Evolutionary conservation across 2,113 vertebrate species (phyloP).

Genomic region (Hassar affinis): DNA sequence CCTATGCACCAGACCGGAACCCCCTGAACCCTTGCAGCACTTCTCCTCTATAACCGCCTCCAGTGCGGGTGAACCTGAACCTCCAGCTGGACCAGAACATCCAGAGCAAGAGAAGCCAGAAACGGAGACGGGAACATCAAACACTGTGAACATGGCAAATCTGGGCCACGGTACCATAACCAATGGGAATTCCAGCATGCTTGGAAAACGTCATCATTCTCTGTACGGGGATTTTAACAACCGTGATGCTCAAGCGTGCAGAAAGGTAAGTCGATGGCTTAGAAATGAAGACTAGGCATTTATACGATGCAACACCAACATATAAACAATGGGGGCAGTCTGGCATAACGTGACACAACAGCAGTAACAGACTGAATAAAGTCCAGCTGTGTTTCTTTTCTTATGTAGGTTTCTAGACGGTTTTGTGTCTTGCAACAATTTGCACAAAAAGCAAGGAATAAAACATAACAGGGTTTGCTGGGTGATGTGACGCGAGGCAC

Average conservation of each 20-base stretch:
- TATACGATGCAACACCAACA: neutral
- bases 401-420: too few species aligned
- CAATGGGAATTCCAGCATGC: constrained; percentile 33
- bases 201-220: constrained; percentile 73
- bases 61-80: constrained; percentile 54
- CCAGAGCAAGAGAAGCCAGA: constrained; percentile 47
- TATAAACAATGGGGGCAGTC: neutral
- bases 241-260: constrained; percentile 62
- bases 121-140: constrained; percentile 35
- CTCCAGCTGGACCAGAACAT: constrained; percentile 50
- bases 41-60: constrained; percentile 42
- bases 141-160: constrained; percentile 47
- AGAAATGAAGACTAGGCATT: neutral
- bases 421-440: neutral
- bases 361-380: neutral
- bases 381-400: neutral
- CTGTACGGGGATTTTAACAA: constrained; percentile 72
- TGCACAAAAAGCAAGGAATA: neutral
- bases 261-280: constrained; percentile 63
- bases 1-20: constrained; percentile 66
- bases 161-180: constrained; percentile 41
- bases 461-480: neutral
- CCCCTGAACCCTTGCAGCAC: constrained; percentile 59
- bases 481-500: neutral
- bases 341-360: too few species aligned